These are phyloP conservation scores for Synodontis membranacea DNA, from an alignment of 2,113 vertebrate species.

Conservation along the genomic window DNA sequence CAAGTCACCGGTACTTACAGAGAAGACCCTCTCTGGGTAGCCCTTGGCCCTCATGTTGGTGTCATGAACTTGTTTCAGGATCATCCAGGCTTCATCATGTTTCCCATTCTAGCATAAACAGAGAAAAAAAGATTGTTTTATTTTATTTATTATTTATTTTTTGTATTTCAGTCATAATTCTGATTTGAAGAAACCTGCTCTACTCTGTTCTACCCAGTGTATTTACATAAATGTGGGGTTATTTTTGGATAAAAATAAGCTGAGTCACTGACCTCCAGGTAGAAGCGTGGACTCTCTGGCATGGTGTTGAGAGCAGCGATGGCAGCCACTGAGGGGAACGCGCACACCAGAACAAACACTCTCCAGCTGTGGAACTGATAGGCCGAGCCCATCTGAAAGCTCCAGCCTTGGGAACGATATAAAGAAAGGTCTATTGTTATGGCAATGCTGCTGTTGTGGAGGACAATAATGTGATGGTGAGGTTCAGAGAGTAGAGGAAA, in stretches of 20 bases:
- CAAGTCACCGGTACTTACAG: constrained; percentile 72
- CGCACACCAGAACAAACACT: constrained; percentile 95
- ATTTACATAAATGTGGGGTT: neutral
- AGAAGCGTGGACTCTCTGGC: constrained; percentile 97
- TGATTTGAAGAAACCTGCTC: neutral
- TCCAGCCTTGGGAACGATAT: constrained; percentile 80
- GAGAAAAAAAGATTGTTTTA: neutral
- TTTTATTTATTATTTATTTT: neutral
- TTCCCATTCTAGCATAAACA: constrained; percentile 85
- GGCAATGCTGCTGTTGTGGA: neutral
- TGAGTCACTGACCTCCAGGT: constrained; percentile 82
- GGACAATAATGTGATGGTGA: neutral
- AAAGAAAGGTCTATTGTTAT: neutral
- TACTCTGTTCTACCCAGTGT: neutral
- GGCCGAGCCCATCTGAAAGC: constrained; percentile 98
- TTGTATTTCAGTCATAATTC: neutral
- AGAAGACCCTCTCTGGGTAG: constrained; percentile 93
- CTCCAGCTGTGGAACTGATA: constrained; percentile 99
- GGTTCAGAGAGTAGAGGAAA: neutral
- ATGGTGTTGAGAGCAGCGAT: constrained; percentile 93
- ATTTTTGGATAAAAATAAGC: constrained; percentile 9
- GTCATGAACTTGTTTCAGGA: constrained; percentile 97
- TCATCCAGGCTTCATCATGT: constrained; percentile 98
- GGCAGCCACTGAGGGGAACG: constrained; percentile 93
- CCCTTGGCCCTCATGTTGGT: constrained; percentile 98